A percentile compares a stretch with the other conserved stretches of the same genome.
These are phyloP conservation scores for Cossypha dichroa DNA, from an alignment of 2,797 vertebrate genomes.

Conservation along the genomic window DNA sequence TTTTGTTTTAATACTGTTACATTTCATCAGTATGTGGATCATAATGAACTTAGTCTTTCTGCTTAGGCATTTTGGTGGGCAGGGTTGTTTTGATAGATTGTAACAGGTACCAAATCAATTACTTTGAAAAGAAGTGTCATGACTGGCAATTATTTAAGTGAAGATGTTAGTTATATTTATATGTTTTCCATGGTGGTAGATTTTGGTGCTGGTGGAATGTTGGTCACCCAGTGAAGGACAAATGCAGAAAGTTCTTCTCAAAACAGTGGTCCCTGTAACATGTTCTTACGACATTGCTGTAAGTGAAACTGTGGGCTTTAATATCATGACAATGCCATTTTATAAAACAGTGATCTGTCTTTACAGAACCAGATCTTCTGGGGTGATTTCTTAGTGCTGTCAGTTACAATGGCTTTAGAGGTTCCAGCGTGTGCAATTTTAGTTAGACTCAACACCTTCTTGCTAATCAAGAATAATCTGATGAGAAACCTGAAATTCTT, in stretches of 20 bases:
- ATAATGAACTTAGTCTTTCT: not conserved
- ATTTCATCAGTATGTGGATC: not conserved
- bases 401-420: not conserved
- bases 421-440: not conserved
- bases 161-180: not conserved
- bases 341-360: not conserved
- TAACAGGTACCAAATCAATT: not conserved
- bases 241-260: not conserved
- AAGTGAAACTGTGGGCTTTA: not conserved
- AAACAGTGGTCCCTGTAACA: accelerated
- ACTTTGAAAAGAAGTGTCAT: not conserved
- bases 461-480: not conserved
- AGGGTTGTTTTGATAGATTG: not conserved
- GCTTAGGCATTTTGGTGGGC: not conserved
- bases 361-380: not conserved
- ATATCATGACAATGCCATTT: not conserved
- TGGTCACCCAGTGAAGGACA: not conserved
- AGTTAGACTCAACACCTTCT: not conserved
- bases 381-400: not conserved
- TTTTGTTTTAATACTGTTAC: not conserved
- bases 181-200: not conserved
- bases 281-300: not conserved
- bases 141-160: not conserved
- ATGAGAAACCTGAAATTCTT: not conserved
- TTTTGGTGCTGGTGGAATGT: not conserved